Base-by-base conservation (phyloP, 2,888 invertebrate species). In the Scaptomyza reducta region DNA sequence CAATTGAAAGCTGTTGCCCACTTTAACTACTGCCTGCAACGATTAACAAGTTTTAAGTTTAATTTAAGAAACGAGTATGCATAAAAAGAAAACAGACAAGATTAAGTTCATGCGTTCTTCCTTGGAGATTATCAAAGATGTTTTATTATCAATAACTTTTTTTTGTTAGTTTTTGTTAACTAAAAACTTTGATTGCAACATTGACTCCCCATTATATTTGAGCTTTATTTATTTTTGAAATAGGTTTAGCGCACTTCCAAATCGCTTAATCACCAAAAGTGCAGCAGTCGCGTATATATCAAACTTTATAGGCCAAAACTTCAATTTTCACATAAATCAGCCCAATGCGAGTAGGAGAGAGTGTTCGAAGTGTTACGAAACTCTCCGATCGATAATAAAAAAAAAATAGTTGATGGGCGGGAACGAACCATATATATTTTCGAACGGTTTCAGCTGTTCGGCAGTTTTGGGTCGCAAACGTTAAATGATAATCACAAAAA, bases 401-500 rank as follows among this genome's bases (percentile, higher is more conserved):
- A 27, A 31, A 31, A 31, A 31, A 31, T 0, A 6, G 31, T 10
- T 9, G 31, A 7, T 29, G 29, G 9, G 14, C 2, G 45, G 6
- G 27, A 4, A 14, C 3, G n/a, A n/a, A n/a, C 14, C 3, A 33
- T 10, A 46, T 47, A 18, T 41, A 14, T 40, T n/a, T 61, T 65
- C 1, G 22, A 53, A 40, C 44, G 22, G 33, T 38, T 45, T 66
- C 35, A 65, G 54, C 66, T 40, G 66, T 56, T 51, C 35, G 41
- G 46, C 56, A 29, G 49, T 53, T 40, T 54, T 35, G 38, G 59
- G 44, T 27, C 56, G 53, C 38, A 42, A 78, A 70, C 82, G 74
- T 79, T 74, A 87, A 87, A 83, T 83, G 87, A 83, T 87, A 83
- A 79, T 80, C 83, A 85, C 79, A 79, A 74, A 85, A 88, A 86